Evolutionary conservation across 2,888 invertebrate species (phyloP).

Genomic region (Monopis laevigella): DNA sequence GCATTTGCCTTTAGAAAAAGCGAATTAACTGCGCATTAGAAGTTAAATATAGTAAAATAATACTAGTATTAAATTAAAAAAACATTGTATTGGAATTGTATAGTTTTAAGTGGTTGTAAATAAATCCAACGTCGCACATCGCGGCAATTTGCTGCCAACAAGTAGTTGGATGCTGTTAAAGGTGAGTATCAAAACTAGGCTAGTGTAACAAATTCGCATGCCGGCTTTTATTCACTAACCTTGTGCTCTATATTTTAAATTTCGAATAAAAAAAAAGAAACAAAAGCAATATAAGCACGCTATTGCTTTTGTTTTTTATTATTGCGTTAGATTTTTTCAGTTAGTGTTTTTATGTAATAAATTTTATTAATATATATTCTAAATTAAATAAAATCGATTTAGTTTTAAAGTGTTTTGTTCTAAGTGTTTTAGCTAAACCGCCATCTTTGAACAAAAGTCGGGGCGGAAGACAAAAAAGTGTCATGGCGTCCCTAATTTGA

Average conservation of each 20-base stretch:
- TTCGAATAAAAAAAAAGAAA: no score
- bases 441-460: slow-evolving; percentile 50
- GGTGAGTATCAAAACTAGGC: slow-evolving; percentile 61
- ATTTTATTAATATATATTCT: neutral
- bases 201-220: slow-evolving; percentile 60
- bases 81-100: no score
- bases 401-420: slow-evolving; percentile 50
- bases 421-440: slow-evolving; percentile 30
- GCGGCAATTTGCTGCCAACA: no score
- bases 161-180: slow-evolving; percentile 57
- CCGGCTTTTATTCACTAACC: slow-evolving; percentile 24
- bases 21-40: no score
- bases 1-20: no score
- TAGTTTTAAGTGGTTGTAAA: no score
- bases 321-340: neutral
- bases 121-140: no score
- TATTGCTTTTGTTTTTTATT: neutral
- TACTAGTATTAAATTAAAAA: no score
- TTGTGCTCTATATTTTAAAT: neutral
- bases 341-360: neutral
- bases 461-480: slow-evolving; percentile 53
- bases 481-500: slow-evolving; percentile 47
- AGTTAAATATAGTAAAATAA: no score
- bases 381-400: slow-evolving; percentile 37
- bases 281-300: no score